Conservation (phyloP, 2,797 vertebrate genomes). For the Gobionotothen gibberifrons region DNA sequence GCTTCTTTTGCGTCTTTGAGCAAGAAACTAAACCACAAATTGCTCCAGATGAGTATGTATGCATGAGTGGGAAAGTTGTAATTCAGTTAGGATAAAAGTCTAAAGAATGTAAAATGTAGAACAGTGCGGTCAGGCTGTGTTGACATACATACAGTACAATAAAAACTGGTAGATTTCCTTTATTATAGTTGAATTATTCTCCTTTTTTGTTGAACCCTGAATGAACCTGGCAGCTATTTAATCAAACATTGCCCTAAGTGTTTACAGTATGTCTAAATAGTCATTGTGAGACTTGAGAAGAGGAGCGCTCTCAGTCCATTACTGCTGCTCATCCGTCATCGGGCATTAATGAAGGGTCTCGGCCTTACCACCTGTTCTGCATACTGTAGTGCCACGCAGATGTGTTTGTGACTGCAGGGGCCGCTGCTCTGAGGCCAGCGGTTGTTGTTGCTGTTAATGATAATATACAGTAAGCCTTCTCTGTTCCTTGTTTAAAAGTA, state of each 20-base stretch:
- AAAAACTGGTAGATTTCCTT: neutral
- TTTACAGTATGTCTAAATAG: neutral
- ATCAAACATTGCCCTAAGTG: conserved; percentile 1
- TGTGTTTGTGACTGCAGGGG: conserved; percentile 62
- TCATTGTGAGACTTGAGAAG: conserved; percentile 19
- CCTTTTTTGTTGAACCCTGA: neutral
- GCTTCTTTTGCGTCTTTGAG: neutral
- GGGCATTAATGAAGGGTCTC: conserved; percentile 68
- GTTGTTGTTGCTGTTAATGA: conserved; percentile 24
- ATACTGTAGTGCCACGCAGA: conserved; percentile 55
- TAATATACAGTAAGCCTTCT: conserved; percentile 21
- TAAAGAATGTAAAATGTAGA: neutral
- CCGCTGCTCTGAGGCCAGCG: conserved; percentile 20
- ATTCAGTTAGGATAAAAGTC: neutral
- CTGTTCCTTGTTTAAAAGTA: conserved; percentile 59
- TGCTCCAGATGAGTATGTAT: neutral
- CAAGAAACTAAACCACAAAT: conserved; percentile 7
- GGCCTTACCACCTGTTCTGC: conserved; percentile 64
- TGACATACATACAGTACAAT: neutral
- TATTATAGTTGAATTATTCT: neutral
- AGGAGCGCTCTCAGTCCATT: conserved; percentile 27
- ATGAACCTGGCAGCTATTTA: neutral
- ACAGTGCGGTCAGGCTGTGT: neutral
- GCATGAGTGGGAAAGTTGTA: neutral
- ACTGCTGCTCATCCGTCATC: conserved; percentile 60